phyloP scores from a whole-genome alignment of 2,888 invertebrate genomes.

The Pheosia gnoma region DNA sequence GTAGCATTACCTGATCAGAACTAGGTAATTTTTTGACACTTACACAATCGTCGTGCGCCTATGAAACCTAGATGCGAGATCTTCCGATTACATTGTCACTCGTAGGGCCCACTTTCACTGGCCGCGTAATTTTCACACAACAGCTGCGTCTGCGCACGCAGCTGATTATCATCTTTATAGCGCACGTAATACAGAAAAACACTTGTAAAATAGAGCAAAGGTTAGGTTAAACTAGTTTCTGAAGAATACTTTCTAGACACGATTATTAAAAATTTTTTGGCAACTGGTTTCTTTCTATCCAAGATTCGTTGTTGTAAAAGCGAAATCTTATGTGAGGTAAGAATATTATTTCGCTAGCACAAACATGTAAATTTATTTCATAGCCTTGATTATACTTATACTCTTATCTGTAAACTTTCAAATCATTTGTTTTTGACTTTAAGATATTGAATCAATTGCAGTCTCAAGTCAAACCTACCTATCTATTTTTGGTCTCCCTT shows the following conservation, averaged over 20 bases:
- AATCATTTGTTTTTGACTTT: too few species aligned
- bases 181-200: slow-evolving; percentile 26
- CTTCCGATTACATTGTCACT: slow-evolving; percentile 60
- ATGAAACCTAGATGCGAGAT: slow-evolving; percentile 44
- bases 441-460: too few species aligned
- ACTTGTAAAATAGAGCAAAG: slow-evolving; percentile 26
- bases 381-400: too few species aligned
- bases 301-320: too few species aligned
- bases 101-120: slow-evolving; percentile 54
- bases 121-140: slow-evolving; percentile 42
- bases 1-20: slow-evolving; percentile 30
- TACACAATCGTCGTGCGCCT: slow-evolving; percentile 43
- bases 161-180: slow-evolving; percentile 36
- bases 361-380: too few species aligned
- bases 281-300: too few species aligned
- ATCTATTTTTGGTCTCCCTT: too few species aligned
- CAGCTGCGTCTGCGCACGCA: slow-evolving; percentile 23
- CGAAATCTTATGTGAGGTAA: too few species aligned
- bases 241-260: neutral
- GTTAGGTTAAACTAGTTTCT: slow-evolving; percentile 14
- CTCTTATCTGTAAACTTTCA: too few species aligned
- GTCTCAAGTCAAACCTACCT: too few species aligned
- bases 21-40: slow-evolving; percentile 25
- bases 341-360: too few species aligned
- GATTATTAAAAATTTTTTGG: slow-evolving; percentile 11